phyloP scores from a whole-genome alignment of 2,113 vertebrate genomes.

The Podarcis cretensis region DNA sequence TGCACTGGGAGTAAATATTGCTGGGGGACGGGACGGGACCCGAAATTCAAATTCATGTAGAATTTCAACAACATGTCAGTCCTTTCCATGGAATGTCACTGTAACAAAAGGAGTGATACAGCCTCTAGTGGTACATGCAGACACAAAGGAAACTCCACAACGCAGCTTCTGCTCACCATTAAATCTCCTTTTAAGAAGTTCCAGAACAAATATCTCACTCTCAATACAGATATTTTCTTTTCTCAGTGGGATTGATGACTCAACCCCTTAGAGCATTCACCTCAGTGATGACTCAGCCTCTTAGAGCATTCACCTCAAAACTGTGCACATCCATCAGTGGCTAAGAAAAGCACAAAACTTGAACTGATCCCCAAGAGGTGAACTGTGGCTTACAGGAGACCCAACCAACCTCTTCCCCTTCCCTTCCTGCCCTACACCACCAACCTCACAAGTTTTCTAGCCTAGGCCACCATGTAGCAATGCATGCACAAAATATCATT shows the following conservation, averaged over 20 bases:
- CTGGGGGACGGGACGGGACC: too few species aligned
- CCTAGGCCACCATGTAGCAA: background rate
- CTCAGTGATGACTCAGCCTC: background rate
- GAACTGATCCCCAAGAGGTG: background rate
- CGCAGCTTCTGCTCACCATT: conserved; percentile 3
- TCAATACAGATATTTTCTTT: background rate
- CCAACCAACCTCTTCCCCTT: background rate
- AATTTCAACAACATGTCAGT: fast-evolving
- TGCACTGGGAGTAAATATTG: conserved; percentile 15
- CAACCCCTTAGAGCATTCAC: background rate
- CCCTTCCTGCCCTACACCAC: background rate
- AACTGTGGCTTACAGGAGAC: background rate
- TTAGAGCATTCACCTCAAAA: background rate
- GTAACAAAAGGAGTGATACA: conserved; percentile 11
- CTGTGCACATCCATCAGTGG: background rate
- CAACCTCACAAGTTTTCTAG: background rate
- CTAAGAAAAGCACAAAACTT: background rate
- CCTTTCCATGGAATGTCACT: conserved; percentile 20
- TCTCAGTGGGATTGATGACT: background rate
- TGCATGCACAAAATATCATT: background rate
- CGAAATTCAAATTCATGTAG: background rate
- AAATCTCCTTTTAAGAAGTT: background rate
- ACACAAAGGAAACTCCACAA: conserved; percentile 3
- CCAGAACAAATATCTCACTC: background rate
- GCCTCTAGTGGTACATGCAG: background rate